phyloP scores from a whole-genome alignment of 2,113 vertebrate genomes.

The Nesoenas mayeri region DNA sequence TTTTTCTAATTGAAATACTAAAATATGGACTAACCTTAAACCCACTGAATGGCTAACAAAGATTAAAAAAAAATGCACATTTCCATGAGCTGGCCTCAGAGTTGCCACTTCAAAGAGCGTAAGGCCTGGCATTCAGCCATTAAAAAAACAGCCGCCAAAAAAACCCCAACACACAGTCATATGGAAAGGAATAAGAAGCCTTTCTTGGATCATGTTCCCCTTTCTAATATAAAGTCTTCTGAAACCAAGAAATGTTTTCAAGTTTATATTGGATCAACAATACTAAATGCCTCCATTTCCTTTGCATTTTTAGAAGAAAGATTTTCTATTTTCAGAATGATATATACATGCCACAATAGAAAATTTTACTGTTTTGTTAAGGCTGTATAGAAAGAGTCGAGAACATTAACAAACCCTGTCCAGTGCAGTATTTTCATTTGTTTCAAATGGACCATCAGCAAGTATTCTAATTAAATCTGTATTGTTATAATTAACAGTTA shows the following conservation, averaged over 20 bases:
- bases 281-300: background rate
- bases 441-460: background rate
- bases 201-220: background rate
- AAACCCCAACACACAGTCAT: background rate
- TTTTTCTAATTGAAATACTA: background rate
- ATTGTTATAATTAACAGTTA: slow-evolving; percentile 48
- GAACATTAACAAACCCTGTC: background rate
- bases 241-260: background rate
- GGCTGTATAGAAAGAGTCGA: background rate
- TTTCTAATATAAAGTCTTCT: background rate
- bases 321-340: background rate
- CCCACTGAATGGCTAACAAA: background rate
- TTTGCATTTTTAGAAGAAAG: background rate
- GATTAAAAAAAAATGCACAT: background rate
- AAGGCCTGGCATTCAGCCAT: background rate
- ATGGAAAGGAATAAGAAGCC: background rate
- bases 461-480: slow-evolving; percentile 36
- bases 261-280: background rate
- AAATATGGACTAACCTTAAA: background rate
- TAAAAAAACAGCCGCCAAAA: background rate
- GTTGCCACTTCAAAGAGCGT: background rate
- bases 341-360: background rate
- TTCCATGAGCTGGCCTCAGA: background rate
- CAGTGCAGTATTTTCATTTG: background rate
- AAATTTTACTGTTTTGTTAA: background rate